Conservation (phyloP, 1,140 invertebrate genomes). For the Elymnias hypermnestra region DNA sequence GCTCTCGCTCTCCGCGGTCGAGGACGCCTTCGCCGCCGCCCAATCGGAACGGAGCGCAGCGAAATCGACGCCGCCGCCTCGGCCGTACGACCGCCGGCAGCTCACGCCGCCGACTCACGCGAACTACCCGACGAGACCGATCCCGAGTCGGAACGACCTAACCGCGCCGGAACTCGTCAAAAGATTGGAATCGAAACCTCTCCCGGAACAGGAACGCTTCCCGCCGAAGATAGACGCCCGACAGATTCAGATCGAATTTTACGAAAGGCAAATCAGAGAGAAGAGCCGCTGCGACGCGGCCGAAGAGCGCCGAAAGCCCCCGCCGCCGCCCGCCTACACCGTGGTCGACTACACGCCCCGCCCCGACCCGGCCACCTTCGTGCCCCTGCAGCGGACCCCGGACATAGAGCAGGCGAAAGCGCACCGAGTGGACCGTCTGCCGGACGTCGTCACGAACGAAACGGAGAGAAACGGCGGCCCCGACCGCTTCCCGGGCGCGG, state of each 20-base stretch:
- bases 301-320: slow-evolving; percentile 38
- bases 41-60: too few relatives aligned
- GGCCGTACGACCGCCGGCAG: slow-evolving; percentile 29
- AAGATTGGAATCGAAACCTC: slow-evolving; percentile 43
- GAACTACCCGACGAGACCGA: slow-evolving; percentile 46
- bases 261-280: slow-evolving; percentile 67
- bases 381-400: slow-evolving; percentile 69
- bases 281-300: slow-evolving; percentile 44
- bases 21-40: too few relatives aligned
- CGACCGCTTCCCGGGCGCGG: slow-evolving; percentile 18
- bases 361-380: slow-evolving; percentile 55
- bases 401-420: slow-evolving; percentile 70
- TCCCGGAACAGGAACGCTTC: slow-evolving; percentile 23
- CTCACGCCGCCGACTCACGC: slow-evolving; percentile 54
- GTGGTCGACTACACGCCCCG: slow-evolving; percentile 65
- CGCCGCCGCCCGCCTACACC: slow-evolving; percentile 46
- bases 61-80: slow-evolving; percentile 19
- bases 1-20: slow-evolving; percentile 37
- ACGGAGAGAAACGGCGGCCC: slow-evolving; percentile 28
- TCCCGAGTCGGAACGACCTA: slow-evolving; percentile 60
- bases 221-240: slow-evolving; percentile 58
- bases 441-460: slow-evolving; percentile 67
- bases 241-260: slow-evolving; percentile 71
- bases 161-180: slow-evolving; percentile 66
- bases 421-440: slow-evolving; percentile 67